A percentile compares a stretch with the other conserved stretches of the same genome.
These are phyloP conservation scores for Drosophila guanche DNA, from an alignment of 1,140 invertebrate genomes.

Conservation along the genomic window DNA sequence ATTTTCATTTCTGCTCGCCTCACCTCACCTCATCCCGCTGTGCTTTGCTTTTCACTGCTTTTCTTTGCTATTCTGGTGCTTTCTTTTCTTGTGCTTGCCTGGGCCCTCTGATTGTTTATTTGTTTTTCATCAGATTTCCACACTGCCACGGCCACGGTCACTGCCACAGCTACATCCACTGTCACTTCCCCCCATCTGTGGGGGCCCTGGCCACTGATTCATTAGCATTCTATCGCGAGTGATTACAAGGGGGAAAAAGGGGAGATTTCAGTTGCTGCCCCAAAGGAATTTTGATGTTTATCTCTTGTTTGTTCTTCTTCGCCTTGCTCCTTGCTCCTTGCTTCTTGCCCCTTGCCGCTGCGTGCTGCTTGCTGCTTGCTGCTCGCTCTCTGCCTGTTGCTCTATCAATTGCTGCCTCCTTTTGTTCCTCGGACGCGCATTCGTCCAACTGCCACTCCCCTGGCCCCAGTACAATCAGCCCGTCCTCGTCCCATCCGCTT, in stretches of 20 bases:
- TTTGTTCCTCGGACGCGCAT: slow-evolving; percentile 1
- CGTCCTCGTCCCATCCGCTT: too few species aligned
- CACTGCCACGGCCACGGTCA: background rate
- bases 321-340: slow-evolving; percentile 9
- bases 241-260: background rate
- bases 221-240: slow-evolving; percentile 57
- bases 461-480: background rate
- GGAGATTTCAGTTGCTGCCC: slow-evolving; percentile 31
- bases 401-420: slow-evolving; percentile 30
- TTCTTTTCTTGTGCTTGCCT: slow-evolving; percentile 5
- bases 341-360: background rate
- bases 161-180: background rate
- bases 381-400: slow-evolving; percentile 40
- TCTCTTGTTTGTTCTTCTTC: slow-evolving; percentile 42
- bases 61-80: slow-evolving; percentile 5
- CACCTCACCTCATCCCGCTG: slow-evolving; percentile 1
- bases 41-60: slow-evolving; percentile 15
- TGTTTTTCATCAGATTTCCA: slow-evolving; percentile 66
- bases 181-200: background rate
- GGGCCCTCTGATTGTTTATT: slow-evolving; percentile 60
- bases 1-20: slow-evolving; percentile 9
- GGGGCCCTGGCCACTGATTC: slow-evolving; percentile 37
- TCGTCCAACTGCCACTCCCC: background rate
- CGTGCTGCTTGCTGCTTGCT: slow-evolving; percentile 12
- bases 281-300: slow-evolving; percentile 49